Base-by-base conservation (phyloP, 2,113 vertebrate genomes). In the Romanogobio albipinnatus region DNA sequence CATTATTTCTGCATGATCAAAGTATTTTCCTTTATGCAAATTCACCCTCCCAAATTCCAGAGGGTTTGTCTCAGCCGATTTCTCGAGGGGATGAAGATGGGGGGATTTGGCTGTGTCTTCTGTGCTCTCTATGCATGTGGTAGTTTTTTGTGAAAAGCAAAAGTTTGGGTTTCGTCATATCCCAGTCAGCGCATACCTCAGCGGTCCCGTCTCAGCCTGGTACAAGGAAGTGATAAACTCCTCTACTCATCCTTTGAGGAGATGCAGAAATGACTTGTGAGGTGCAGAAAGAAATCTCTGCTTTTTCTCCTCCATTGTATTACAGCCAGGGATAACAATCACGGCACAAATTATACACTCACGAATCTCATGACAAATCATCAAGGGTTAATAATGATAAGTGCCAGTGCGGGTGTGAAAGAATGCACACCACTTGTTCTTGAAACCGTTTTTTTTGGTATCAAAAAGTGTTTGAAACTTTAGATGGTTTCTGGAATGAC, bases 151-250 rank as follows among this genome's bases (percentile, higher is more conserved):
- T 39, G 3, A 22, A 80, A 85, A 76, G 85, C 51, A 68, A 58
- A 59, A 58, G 76, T 88, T 14, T 84, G 84, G n/a, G 59, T 83
- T 87, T 89, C 77, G 81, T 87, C 91, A 85, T 82, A 45, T 76
- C 82, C 33, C 6, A 53, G 76, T 76, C 14, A 11, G 73, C 9
- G 71, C 87, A 89, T 84, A 84, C 76, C 76, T 85, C 6, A 22
- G 15, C 14, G 24, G 81, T 78, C 76, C 80, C 3, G 15, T 87
- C 86, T 29, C 86, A 0, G 85, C 85, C 86, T 89, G 89, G 89
- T 90, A 89, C 87, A 11, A 59, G 76, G 33, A 70, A 76, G 66
- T 71, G 73, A 84, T 89, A 73, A 80, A 26, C 22, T 45, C 49
- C 33, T 15, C 26, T 70, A 33, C 51, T 58, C 74, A 36, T 49